phyloP scores from a whole-genome alignment of 92 coral and sea anemone species.

The Anthopleura xanthogrammica region DNA sequence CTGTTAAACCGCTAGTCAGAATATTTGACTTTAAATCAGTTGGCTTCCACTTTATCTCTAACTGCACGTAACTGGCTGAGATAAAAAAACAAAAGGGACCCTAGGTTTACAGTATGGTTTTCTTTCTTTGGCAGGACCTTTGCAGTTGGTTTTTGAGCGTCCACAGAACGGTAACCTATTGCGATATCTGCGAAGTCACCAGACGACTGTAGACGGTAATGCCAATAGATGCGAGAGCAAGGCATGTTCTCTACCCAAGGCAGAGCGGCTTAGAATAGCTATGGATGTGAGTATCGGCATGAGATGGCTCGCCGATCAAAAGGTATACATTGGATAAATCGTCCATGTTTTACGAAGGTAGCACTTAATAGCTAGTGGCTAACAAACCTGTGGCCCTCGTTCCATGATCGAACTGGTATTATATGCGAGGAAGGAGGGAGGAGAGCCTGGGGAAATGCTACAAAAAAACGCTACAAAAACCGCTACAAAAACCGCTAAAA shows the following conservation, averaged over 20 bases:
- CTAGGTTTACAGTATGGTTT: background rate
- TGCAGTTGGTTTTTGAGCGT: conserved; percentile 60
- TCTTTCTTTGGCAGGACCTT: conserved; percentile 45
- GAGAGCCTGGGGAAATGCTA: too few relatives aligned
- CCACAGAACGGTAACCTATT: conserved; percentile 61
- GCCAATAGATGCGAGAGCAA: conserved; percentile 13
- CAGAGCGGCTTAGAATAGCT: conserved; percentile 66
- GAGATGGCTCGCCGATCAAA: conserved; percentile 55
- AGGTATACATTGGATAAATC: conserved; percentile 26
- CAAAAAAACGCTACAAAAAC: too few relatives aligned
- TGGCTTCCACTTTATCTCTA: too few relatives aligned
- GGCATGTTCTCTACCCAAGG: conserved; percentile 53
- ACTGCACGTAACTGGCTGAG: too few relatives aligned
- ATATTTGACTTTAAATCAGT: too few relatives aligned
- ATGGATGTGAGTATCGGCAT: conserved; percentile 61
- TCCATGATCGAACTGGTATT: too few relatives aligned
- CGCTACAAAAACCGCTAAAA: too few relatives aligned
- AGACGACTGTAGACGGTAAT: conserved; percentile 33
- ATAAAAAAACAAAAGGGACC: too few relatives aligned
- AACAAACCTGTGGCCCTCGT: too few relatives aligned
- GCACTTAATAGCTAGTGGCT: background rate
- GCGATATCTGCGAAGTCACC: conserved; percentile 60
- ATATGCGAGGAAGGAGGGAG: too few relatives aligned
- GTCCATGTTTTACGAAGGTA: background rate
- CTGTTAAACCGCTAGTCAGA: too few relatives aligned